Conservation (phyloP, 2,797 vertebrate species). For the Schizothorax lantsangensis region DNA sequence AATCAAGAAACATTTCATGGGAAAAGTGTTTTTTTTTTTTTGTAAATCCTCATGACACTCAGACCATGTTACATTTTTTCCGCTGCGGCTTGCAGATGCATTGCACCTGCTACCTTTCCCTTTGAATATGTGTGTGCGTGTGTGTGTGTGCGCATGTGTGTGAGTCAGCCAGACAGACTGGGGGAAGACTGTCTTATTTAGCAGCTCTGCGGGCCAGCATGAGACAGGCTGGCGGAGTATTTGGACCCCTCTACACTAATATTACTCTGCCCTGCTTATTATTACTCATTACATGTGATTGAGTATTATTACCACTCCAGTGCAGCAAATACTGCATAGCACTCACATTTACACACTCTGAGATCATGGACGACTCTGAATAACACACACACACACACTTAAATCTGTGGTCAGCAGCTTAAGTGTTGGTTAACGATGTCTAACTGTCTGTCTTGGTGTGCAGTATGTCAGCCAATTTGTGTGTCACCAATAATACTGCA, state of each 20-base stretch:
- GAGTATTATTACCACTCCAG: constrained; percentile 42
- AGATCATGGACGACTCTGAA: constrained; percentile 44
- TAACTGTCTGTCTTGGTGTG: constrained; percentile 10
- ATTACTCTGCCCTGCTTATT: constrained; percentile 52
- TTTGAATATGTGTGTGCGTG: background rate
- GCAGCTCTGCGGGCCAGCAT: constrained; percentile 41
- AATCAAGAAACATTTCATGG: constrained; percentile 40
- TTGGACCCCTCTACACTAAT: constrained; percentile 55
- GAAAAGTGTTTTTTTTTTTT: constrained; percentile 38
- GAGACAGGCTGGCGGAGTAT: constrained; percentile 57
- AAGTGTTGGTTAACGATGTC: constrained; percentile 22
- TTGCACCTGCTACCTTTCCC: constrained; percentile 52
- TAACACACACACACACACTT: constrained; percentile 46
- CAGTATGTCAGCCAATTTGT: constrained; percentile 13
- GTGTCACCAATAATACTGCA: constrained; percentile 15
- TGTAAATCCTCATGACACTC: constrained; percentile 43
- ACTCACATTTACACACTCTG: constrained; percentile 50
- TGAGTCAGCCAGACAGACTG: constrained; percentile 44
- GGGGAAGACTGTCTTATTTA: constrained; percentile 51
- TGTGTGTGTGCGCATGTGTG: constrained; percentile 18
- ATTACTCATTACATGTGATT: constrained; percentile 56
- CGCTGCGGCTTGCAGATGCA: constrained; percentile 48
- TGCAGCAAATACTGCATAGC: constrained; percentile 51
- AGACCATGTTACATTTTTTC: constrained; percentile 48
- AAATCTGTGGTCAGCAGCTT: constrained; percentile 25